phyloP scores from a whole-genome alignment of 2,113 vertebrate genomes.

The Nothoprocta perdicaria region DNA sequence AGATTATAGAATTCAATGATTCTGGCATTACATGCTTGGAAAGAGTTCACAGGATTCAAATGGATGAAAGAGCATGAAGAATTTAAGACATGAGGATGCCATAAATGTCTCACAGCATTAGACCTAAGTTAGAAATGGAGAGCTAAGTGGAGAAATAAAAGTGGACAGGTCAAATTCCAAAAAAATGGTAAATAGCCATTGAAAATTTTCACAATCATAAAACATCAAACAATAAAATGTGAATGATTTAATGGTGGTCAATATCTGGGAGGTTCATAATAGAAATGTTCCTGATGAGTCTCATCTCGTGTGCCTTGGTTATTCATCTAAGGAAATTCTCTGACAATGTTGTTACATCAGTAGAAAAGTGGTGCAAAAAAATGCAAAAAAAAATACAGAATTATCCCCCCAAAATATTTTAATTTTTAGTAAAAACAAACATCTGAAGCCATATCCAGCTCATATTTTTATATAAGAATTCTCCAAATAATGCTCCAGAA shows the following conservation, averaged over 20 bases:
- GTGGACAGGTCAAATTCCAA: not conserved
- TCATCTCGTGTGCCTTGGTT: not conserved
- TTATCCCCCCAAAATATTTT: not conserved
- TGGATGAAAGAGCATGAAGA: not conserved
- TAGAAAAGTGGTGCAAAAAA: fast-evolving
- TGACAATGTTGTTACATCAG: not conserved
- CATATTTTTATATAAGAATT: not conserved
- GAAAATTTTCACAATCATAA: not conserved
- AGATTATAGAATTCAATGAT: not conserved
- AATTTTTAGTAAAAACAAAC: not conserved
- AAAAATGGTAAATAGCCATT: conserved; percentile 8
- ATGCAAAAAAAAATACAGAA: not conserved
- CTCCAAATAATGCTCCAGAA: not conserved
- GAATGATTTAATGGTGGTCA: not conserved
- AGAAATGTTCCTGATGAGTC: not conserved
- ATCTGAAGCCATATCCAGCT: not conserved
- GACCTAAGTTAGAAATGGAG: conserved; percentile 13
- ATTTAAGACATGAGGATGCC: not conserved
- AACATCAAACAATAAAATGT: conserved; percentile 6
- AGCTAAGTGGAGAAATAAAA: conserved; percentile 34
- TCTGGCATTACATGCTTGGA: not conserved
- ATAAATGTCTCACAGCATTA: not conserved
- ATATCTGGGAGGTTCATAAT: not conserved
- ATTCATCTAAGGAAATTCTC: not conserved
- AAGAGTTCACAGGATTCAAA: not conserved